These are phyloP conservation scores for Vombatus ursinus DNA, from an alignment of 2,113 vertebrate genomes.

Conservation along the genomic window DNA sequence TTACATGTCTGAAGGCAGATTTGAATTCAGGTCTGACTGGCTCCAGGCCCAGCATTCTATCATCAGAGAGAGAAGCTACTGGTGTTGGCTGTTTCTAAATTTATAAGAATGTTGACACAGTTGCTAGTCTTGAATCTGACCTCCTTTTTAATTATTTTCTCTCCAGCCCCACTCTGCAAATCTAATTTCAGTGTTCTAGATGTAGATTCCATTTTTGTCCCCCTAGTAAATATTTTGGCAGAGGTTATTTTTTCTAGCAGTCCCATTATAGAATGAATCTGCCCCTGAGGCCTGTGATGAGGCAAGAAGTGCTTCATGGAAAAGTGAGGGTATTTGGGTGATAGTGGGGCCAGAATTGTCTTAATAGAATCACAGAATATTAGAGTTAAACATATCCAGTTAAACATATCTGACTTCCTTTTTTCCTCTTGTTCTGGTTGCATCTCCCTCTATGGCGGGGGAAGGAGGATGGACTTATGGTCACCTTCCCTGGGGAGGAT, in stretches of 20 bases:
- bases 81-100: constrained; percentile 62
- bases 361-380: neutral
- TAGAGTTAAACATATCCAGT: neutral
- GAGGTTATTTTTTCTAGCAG: constrained; percentile 35
- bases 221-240: constrained; percentile 15
- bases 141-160: constrained; percentile 65
- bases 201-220: constrained; percentile 49
- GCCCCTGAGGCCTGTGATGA: constrained; percentile 13
- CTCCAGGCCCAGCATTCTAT: neutral
- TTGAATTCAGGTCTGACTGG: neutral
- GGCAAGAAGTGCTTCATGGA: neutral
- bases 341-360: neutral
- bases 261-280: constrained; percentile 1
- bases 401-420: too few species aligned
- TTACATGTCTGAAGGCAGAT: neutral
- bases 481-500: neutral
- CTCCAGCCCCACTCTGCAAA: constrained; percentile 24
- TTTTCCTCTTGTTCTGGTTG: constrained; percentile 39
- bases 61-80: constrained; percentile 37
- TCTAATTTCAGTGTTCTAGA: constrained; percentile 64
- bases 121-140: constrained; percentile 56
- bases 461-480: neutral
- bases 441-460: neutral
- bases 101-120: constrained; percentile 51
- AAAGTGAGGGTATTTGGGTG: neutral